Percentiles rank a stretch among this genome's conserved stretches.
Evolutionary conservation across 2,113 vertebrate genomes (phyloP).

Genomic region (Polyodon spathula): DNA sequence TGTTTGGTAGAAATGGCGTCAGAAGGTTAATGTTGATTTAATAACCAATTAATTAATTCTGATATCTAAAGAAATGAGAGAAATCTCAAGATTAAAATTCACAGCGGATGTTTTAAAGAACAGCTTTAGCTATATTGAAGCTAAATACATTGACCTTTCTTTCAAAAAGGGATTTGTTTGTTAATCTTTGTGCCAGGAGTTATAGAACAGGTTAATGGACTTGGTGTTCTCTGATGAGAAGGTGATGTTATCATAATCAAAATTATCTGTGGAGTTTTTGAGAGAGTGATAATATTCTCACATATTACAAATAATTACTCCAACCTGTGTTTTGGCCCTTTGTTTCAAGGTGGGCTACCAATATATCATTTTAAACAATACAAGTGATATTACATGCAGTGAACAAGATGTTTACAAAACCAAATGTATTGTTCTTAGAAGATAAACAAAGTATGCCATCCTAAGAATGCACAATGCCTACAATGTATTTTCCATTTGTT

Average conservation of each 20-base stretch:
- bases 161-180: constrained; percentile 37
- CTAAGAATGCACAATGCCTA: too few relatives aligned
- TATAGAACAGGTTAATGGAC: constrained; percentile 43
- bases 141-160: constrained; percentile 21
- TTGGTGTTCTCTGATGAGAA: constrained; percentile 35
- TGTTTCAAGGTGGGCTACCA: too few relatives aligned
- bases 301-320: neutral
- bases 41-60: constrained; percentile 48
- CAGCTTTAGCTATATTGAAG: constrained; percentile 13
- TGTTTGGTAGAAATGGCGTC: constrained; percentile 37
- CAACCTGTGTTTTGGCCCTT: neutral
- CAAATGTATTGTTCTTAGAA: too few relatives aligned
- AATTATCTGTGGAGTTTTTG: constrained; percentile 19
- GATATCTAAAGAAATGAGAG: constrained; percentile 27
- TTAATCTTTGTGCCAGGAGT: constrained; percentile 31
- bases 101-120: constrained; percentile 29
- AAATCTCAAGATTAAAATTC: constrained; percentile 36
- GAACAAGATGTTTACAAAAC: too few relatives aligned
- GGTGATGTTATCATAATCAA: constrained; percentile 34
- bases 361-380: too few relatives aligned
- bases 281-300: constrained; percentile 16
- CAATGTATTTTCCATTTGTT: too few relatives aligned
- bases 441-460: too few relatives aligned
- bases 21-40: constrained; percentile 49
- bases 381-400: too few relatives aligned